Evolutionary conservation across 2,113 vertebrate genomes (phyloP).

Genomic region (Callipepla squamata): DNA sequence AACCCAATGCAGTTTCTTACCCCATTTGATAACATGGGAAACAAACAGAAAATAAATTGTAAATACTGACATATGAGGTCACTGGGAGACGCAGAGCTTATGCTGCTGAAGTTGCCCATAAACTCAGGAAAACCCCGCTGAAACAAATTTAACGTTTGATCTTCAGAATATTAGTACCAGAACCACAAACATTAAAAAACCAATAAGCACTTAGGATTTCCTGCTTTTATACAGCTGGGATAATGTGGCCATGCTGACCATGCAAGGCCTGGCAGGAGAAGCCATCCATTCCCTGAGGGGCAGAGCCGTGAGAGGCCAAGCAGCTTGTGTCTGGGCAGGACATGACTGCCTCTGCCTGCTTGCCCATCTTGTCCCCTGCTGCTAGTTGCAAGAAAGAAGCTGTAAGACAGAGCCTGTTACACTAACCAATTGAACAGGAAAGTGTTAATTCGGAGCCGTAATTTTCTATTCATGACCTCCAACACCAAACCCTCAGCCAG

Average conservation of each 20-base stretch:
- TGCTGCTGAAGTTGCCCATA: background rate
- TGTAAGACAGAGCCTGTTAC: background rate
- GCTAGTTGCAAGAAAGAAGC: background rate
- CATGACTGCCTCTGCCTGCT: background rate
- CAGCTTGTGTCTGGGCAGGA: accelerated
- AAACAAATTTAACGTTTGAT: background rate
- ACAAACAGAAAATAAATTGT: background rate
- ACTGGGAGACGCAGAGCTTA: background rate
- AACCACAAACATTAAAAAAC: background rate
- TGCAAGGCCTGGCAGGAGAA: background rate
- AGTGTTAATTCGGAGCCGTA: background rate
- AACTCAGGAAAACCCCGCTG: background rate
- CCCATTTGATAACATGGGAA: background rate
- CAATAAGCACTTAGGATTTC: background rate
- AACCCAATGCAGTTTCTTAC: background rate
- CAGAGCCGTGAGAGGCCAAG: background rate
- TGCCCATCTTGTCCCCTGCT: background rate
- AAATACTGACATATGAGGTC: background rate
- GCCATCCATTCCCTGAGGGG: background rate
- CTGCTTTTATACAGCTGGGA: background rate
- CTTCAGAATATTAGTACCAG: conserved; percentile 5
- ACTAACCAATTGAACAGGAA: background rate
- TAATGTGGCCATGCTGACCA: background rate
- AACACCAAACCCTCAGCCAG: background rate
- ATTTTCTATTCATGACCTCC: background rate